Percentiles rank a stretch among this genome's conserved stretches.
Conservation (phyloP, 2,113 vertebrate species). For the Caretta caretta region DNA sequence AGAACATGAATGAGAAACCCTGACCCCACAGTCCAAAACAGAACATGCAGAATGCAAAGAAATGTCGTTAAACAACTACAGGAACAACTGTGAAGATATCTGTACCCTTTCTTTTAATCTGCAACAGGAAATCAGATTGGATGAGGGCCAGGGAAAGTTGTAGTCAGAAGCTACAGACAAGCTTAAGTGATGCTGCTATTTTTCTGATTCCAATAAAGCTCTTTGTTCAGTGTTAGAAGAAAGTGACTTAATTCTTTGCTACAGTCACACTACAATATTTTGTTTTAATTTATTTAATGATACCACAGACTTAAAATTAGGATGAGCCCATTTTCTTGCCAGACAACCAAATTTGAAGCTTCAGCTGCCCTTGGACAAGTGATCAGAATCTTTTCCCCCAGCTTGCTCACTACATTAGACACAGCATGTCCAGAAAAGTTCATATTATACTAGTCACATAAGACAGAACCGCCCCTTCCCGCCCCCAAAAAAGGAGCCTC, state of each 20-base stretch:
- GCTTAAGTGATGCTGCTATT: background rate
- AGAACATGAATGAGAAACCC: background rate
- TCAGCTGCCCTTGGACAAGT: background rate
- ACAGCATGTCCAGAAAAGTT: background rate
- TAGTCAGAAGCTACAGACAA: background rate
- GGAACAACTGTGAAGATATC: rapidly evolving
- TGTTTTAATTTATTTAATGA: background rate
- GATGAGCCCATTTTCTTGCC: background rate
- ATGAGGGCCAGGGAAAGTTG: background rate
- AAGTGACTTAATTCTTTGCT: background rate
- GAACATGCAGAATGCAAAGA: background rate
- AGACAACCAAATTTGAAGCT: background rate
- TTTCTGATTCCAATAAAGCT: background rate
- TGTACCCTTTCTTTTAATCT: background rate
- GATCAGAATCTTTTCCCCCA: background rate
- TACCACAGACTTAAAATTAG: background rate
- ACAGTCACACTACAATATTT: background rate
- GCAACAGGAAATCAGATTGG: background rate
- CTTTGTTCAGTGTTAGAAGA: background rate
- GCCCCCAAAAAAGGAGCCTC: background rate
- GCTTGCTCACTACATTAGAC: background rate
- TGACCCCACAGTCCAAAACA: background rate
- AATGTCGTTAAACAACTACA: rapidly evolving
- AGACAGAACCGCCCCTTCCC: background rate
- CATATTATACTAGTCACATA: background rate